Percentiles rank a stretch among this genome's conserved stretches.
Evolutionary conservation across 2,797 vertebrate genomes (phyloP).

Genomic region (Staurois parvus): DNA sequence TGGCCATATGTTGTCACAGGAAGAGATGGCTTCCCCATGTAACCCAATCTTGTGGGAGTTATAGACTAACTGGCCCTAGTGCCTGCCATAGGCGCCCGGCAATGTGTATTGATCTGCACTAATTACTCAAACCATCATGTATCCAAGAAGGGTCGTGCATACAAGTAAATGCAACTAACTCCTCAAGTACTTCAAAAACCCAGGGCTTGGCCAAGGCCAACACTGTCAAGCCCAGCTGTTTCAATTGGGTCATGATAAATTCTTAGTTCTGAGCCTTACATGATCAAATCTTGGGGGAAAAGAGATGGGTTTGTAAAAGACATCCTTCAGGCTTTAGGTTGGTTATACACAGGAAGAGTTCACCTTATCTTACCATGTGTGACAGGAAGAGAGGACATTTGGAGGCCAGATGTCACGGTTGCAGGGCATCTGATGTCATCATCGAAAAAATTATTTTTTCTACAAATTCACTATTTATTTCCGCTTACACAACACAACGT

Average conservation of each 20-base stretch:
- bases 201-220: background rate
- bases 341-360: background rate
- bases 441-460: too few relatives aligned
- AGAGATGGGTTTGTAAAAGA: background rate
- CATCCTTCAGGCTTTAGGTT: background rate
- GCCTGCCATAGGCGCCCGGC: background rate
- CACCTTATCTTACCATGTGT: too few relatives aligned
- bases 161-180: constrained; percentile 29
- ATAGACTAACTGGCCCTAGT: constrained; percentile 53
- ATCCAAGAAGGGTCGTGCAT: constrained; percentile 16
- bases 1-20: constrained; percentile 57
- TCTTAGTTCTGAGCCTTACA: background rate
- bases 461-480: background rate
- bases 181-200: background rate
- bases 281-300: background rate
- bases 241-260: background rate
- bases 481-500: background rate
- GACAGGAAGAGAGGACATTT: too few relatives aligned
- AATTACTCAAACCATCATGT: constrained; percentile 24
- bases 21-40: constrained; percentile 5
- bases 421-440: too few relatives aligned
- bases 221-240: too few relatives aligned
- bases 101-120: constrained; percentile 46
- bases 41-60: constrained; percentile 5
- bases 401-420: too few relatives aligned